Conservation (phyloP, 2,113 vertebrate species). For the Gobius niger region DNA sequence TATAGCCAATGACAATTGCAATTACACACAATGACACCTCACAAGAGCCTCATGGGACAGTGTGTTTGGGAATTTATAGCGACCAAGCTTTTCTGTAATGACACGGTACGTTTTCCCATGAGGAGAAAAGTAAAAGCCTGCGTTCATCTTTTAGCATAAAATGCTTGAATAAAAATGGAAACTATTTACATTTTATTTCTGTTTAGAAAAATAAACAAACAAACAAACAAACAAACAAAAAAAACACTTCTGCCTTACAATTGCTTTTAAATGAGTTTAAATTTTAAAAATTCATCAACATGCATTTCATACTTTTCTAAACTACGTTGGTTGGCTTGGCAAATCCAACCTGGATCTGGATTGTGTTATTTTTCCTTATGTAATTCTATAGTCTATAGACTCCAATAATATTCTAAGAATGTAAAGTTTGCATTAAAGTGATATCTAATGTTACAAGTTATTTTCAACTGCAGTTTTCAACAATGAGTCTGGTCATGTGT, state of each 20-base stretch:
- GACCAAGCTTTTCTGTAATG: not conserved
- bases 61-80: not conserved
- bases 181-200: too few species aligned
- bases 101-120: not conserved
- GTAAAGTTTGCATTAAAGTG: not conserved
- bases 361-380: too few species aligned
- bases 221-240: too few species aligned
- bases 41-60: constrained; percentile 12
- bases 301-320: not conserved
- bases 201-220: too few species aligned
- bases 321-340: too few species aligned
- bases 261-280: too few species aligned
- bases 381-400: too few species aligned
- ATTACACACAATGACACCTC: constrained; percentile 51
- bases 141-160: too few species aligned
- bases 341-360: too few species aligned
- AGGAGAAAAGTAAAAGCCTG: not conserved
- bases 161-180: too few species aligned
- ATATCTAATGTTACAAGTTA: not conserved
- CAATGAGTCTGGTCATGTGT: constrained; percentile 8
- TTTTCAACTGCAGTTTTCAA: not conserved
- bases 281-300: too few species aligned
- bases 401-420: not conserved
- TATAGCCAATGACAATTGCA: constrained; percentile 44
- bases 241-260: too few species aligned